Percentiles rank a stretch among this genome's conserved stretches.
phyloP scores from a whole-genome alignment of 2,888 invertebrate species.

The Eulithis testata region DNA sequence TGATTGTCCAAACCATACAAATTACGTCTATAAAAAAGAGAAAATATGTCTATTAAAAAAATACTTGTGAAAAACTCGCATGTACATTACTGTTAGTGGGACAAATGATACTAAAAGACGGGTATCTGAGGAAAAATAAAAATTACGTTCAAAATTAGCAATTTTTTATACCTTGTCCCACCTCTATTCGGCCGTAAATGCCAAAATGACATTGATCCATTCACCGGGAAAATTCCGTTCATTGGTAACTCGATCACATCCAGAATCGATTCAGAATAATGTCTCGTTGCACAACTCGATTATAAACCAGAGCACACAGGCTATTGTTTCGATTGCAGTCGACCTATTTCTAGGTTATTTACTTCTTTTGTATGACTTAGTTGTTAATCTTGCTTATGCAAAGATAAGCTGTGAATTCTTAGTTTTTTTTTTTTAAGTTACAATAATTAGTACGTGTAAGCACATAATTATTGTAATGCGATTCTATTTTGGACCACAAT shows the following conservation, averaged over 20 bases:
- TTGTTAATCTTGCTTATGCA: not conserved
- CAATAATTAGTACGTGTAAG: too few relatives aligned
- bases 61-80: too few relatives aligned
- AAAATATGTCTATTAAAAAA: too few relatives aligned
- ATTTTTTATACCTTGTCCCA: not conserved
- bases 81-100: too few relatives aligned
- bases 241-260: conserved; percentile 41
- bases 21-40: too few relatives aligned
- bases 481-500: too few relatives aligned
- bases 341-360: conserved; percentile 35
- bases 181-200: conserved; percentile 7
- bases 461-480: too few relatives aligned
- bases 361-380: conserved; percentile 30
- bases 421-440: too few relatives aligned
- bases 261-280: conserved; percentile 46
- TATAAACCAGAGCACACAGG: conserved; percentile 57
- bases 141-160: too few relatives aligned
- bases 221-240: conserved; percentile 28
- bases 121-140: too few relatives aligned
- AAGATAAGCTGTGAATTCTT: not conserved
- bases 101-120: too few relatives aligned
- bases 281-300: conserved; percentile 53
- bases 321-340: conserved; percentile 52
- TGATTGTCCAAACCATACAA: too few relatives aligned
- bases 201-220: conserved; percentile 38